Evolutionary conservation across 1,140 invertebrate genomes (phyloP), one percentile per base, ranked within the genome.

Genomic region (Scaptomyza hsui): DNA sequence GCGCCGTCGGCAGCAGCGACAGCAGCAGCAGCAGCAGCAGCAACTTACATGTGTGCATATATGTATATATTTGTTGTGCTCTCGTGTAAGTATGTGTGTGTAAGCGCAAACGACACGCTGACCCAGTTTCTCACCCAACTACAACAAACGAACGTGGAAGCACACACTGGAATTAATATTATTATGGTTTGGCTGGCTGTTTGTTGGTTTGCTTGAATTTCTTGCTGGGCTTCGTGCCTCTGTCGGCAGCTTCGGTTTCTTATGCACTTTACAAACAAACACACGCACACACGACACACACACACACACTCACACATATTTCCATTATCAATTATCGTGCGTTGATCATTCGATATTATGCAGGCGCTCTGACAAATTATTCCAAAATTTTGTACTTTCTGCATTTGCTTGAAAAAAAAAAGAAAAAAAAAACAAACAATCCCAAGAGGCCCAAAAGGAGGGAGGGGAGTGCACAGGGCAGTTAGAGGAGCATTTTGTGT

Each of bases 121-220:
- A 88, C 82, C 82, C 82, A 88, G 82, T 88, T 88, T 88, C 82
- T 82, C 83, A 88, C 64, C 88, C 78, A 69, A 78, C 75, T 72
- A 86, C 82, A 71, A 86, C 82, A 71, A 78, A 18, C 52, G 47
- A 82, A 73, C 68, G 71, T 72, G 75, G 83, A 88, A 82, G 78
- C 82, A 88, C 82, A 85, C 77, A 88, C 82, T 88, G 82, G 82
- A 88, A 88, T 88, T 88, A 88, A 88, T 88, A 88, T 88, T 88
- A 88, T 88, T 88, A 88, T 88, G 82, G 78, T 88, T 63, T 68
- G 68, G 4, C 12, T 35, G 10, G 32, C n/a, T 35, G 63, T 39
- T 64, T 57, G 74, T 82, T 85, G 81, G 64, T 68, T 88, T 75
- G 78, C 67, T 86, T 86, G 81, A 78, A 72, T 86, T 86, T 88